A percentile compares a stretch with the other conserved stretches of the same genome.
Conservation (phyloP, 2,113 vertebrate genomes). For the Onychorhynchus coronatus region DNA sequence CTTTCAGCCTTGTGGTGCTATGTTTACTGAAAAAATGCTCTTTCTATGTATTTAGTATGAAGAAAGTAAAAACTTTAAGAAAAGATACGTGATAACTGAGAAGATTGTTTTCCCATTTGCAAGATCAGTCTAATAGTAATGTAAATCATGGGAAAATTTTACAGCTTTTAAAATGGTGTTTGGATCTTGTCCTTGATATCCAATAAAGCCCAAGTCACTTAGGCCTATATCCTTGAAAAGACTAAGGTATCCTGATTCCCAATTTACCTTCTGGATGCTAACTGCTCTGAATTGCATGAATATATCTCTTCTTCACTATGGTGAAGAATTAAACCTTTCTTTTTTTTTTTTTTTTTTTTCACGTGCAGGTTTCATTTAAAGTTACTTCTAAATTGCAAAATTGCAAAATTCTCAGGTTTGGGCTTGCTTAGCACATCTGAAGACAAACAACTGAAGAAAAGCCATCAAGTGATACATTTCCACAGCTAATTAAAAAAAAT, state of each 20-base stretch:
- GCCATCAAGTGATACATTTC: neutral
- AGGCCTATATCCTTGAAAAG: neutral
- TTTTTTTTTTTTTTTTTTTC: neutral
- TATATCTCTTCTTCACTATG: neutral
- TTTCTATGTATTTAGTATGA: neutral
- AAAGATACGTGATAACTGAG: neutral
- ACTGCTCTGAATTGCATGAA: neutral
- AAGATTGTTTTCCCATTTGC: neutral
- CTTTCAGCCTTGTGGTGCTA: neutral
- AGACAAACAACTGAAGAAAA: neutral
- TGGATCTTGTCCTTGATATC: neutral
- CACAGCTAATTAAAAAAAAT: neutral
- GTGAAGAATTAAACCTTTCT: neutral
- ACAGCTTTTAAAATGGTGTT: neutral
- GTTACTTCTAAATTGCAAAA: neutral
- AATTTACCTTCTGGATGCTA: neutral
- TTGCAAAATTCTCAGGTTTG: neutral
- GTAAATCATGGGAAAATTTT: neutral
- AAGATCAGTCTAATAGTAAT: neutral
- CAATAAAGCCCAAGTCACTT: neutral
- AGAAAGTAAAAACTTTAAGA: neutral
- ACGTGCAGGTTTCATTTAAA: neutral
- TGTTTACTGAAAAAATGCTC: neutral
- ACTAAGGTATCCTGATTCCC: neutral
- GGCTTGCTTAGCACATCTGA: neutral